These are phyloP conservation scores for Crocallis elinguaria DNA, from an alignment of 2,888 invertebrate genomes.

Conservation along the genomic window DNA sequence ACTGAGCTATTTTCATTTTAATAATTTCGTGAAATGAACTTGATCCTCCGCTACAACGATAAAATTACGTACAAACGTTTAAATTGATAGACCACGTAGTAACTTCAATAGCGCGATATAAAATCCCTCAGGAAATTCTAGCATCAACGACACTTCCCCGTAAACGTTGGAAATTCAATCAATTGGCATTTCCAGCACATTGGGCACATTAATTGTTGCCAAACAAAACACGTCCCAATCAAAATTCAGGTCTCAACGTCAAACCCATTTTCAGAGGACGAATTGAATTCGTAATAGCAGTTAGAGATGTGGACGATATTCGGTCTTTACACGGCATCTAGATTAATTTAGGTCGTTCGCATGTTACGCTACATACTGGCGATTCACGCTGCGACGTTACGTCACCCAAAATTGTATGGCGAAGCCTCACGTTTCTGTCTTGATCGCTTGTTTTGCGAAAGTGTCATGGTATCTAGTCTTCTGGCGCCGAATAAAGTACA, in stretches of 20 bases:
- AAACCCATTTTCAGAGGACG: conserved; percentile 43
- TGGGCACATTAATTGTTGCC: conserved; percentile 32
- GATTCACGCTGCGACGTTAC: too few relatives aligned
- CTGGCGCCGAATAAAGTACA: too few relatives aligned
- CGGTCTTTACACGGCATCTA: not conserved
- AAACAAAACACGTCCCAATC: conserved; percentile 40
- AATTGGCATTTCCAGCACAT: conserved; percentile 21
- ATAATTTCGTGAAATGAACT: too few relatives aligned
- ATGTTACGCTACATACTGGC: too few relatives aligned
- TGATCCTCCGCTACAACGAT: too few relatives aligned
- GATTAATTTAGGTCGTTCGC: too few relatives aligned
- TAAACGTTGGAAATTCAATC: conserved; percentile 9
- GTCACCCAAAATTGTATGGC: too few relatives aligned
- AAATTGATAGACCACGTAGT: not conserved
- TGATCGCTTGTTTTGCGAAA: too few relatives aligned
- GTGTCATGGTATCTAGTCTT: too few relatives aligned
- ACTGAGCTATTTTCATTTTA: too few relatives aligned
- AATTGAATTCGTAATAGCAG: conserved; percentile 58
- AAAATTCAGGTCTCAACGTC: conserved; percentile 49
- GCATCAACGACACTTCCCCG: not conserved
- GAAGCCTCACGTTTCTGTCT: too few relatives aligned
- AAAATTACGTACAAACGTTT: not conserved
- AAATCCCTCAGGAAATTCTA: not conserved
- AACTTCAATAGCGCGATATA: not conserved
- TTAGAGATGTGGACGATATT: conserved; percentile 9